Evolutionary conservation across 2,797 vertebrate genomes (phyloP).

Genomic region (Peromyscus aztecus): DNA sequence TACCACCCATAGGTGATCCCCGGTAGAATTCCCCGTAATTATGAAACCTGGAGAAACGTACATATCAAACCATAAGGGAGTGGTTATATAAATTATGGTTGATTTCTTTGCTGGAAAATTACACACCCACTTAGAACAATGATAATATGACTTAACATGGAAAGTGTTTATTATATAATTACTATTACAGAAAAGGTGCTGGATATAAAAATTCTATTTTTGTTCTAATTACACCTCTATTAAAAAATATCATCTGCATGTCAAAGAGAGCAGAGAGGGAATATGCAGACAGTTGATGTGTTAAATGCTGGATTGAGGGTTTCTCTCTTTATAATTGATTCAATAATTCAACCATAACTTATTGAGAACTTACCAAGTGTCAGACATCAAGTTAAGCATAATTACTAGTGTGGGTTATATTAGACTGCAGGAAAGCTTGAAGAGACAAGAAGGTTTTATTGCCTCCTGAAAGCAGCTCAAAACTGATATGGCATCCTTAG

Average conservation of each 20-base stretch:
- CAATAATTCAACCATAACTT: conserved; percentile 58
- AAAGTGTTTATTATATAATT: conserved; percentile 73
- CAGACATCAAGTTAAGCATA: neutral
- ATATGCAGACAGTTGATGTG: neutral
- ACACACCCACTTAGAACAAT: conserved; percentile 44
- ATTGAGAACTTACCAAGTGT: conserved; percentile 54
- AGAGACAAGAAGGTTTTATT: conserved; percentile 12
- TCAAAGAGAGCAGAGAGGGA: conserved; percentile 25
- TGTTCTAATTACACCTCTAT: conserved; percentile 63
- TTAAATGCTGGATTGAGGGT: neutral
- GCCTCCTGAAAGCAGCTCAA: neutral
- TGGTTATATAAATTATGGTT: conserved; percentile 51
- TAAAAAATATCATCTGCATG: conserved; percentile 50
- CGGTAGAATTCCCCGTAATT: conserved; percentile 21
- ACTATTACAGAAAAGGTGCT: conserved; percentile 61
- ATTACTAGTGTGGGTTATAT: conserved; percentile 31
- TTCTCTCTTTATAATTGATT: conserved; percentile 59
- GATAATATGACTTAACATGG: conserved; percentile 51
- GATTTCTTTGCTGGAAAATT: conserved; percentile 64
- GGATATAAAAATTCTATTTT: conserved; percentile 67
- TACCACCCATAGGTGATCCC: conserved; percentile 24
- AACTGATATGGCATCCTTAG: neutral
- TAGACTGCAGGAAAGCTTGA: neutral
- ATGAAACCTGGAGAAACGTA: conserved; percentile 27
- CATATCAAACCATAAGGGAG: neutral